A percentile compares a stretch with the other conserved stretches of the same genome.
Evolutionary conservation across 2,797 vertebrate genomes (phyloP).

Genomic region (Heterohyrax brucei): DNA sequence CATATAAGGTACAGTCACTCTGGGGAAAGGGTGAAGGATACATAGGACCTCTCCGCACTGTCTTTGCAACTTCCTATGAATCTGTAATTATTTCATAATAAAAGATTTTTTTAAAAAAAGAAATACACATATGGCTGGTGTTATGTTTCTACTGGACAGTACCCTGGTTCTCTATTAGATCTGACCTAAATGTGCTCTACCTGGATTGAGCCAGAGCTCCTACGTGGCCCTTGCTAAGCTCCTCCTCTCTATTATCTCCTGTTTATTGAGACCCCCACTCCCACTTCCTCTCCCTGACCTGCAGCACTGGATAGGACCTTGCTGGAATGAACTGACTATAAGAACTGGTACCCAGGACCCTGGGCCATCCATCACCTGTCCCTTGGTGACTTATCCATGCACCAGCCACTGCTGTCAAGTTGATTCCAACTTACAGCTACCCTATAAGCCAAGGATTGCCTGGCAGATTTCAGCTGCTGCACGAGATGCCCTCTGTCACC

Average conservation of each 20-base stretch:
- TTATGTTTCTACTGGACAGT: not conserved
- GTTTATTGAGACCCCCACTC: not conserved
- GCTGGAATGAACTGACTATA: not conserved
- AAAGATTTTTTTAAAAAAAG: not conserved
- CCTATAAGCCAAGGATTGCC: too few species aligned
- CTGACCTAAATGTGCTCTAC: not conserved
- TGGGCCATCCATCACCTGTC: not conserved
- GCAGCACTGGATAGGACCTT: not conserved
- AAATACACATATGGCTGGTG: not conserved
- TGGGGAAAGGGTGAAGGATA: not conserved
- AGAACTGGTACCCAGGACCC: not conserved
- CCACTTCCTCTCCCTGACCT: too few species aligned
- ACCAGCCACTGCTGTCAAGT: not conserved
- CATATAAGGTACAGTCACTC: not conserved
- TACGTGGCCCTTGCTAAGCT: not conserved
- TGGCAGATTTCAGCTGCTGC: too few species aligned
- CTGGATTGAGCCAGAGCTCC: not conserved
- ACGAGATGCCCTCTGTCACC: not conserved
- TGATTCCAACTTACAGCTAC: too few species aligned
- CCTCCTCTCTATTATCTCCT: not conserved
- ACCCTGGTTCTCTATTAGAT: not conserved
- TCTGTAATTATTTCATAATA: constrained; percentile 31
- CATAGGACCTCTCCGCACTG: not conserved
- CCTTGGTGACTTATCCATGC: not conserved
- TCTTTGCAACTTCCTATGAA: not conserved